Percentiles rank a stretch among this genome's conserved stretches.
These are phyloP conservation scores for Epicampocera succincta DNA, from an alignment of 2,888 invertebrate species.

Conservation along the genomic window DNA sequence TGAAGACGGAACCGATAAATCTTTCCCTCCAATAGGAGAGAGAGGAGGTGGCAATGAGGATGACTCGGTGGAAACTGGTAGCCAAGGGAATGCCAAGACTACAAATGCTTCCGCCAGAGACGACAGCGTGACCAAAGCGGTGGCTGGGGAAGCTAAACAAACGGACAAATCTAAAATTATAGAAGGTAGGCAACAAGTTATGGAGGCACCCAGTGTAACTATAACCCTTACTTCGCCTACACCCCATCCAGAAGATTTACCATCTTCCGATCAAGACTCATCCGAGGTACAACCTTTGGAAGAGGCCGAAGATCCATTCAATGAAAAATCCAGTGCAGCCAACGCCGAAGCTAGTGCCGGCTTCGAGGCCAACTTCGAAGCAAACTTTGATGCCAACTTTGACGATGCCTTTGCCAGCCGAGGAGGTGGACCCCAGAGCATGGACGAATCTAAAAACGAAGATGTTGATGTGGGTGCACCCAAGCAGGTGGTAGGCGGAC, in stretches of 20 bases:
- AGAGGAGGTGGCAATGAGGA: conserved; percentile 71
- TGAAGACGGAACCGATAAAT: conserved; percentile 89
- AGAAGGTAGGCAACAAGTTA: conserved; percentile 75
- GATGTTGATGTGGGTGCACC: conserved; percentile 82
- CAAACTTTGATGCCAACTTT: conserved; percentile 81
- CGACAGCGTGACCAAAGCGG: conserved; percentile 63
- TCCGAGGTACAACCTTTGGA: conserved; percentile 74
- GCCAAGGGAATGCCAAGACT: conserved; percentile 57
- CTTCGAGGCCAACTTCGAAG: conserved; percentile 77
- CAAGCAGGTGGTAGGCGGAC: conserved; percentile 88
- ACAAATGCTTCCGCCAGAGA: conserved; percentile 62
- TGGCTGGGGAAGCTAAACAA: conserved; percentile 61
- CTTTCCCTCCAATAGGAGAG: conserved; percentile 86
- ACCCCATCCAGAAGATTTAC: conserved; percentile 72
- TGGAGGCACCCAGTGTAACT: conserved; percentile 69
- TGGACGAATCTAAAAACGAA: conserved; percentile 73
- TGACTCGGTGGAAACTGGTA: conserved; percentile 50
- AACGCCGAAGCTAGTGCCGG: conserved; percentile 67
- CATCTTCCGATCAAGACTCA: conserved; percentile 75
- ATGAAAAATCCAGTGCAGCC: conserved; percentile 74
- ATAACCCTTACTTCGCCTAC: conserved; percentile 74
- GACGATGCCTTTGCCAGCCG: conserved; percentile 82
- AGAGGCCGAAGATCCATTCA: conserved; percentile 78
- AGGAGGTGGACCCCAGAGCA: conserved; percentile 68
- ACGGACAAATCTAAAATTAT: conserved; percentile 68